Base-by-base conservation (phyloP, 2,113 vertebrate genomes). In the Tenebrosternarchus preto region DNA sequence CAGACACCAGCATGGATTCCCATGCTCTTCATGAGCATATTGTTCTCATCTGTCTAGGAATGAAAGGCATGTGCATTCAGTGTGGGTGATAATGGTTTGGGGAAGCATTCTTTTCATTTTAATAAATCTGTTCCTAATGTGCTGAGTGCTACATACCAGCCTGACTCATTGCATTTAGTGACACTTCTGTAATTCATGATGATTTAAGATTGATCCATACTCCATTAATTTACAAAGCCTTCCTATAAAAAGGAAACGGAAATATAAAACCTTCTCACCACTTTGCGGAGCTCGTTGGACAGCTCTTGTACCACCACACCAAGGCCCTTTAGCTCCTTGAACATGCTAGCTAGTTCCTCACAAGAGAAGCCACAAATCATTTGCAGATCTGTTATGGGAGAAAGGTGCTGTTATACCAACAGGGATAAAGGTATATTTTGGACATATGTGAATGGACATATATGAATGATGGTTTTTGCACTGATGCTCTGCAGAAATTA, bases 281-380 rank as follows among this genome's bases (percentile, higher is more conserved):
- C 91, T 94, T 97, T 95, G 39, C 94, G 92, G 82, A 99, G 94
- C 77, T 95, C 94, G 81, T 95, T 93, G 83, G 96, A 95, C 82
- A 99, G 93, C 0, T 96, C 95, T 84, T 94, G 95, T 66, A 99
- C 96, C 74, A 98, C 94, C 72, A 96, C 94, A 12, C 95, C 94
- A 9, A 99, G 93, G 50, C 96, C 92, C 88, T 94, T 95, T 81
- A 99, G 90, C 86, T 99, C 97, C 80, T 96, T 93, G 85, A 98
- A 96, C 96, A 99, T 96, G 88, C 92, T 95, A 85, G 94, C 91
- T 66, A 99, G 90, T 53, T 98, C 96, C 1, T 99, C 96, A 50
- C 98, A 99, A 82, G 97, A 95, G 91, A 99, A 95, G 6, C 98
- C 98, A 76, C 98, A 99, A 78, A 99, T 93, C 87, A 95, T 96